Evolutionary conservation across 92 coral and sea anemone species (phyloP).

Genomic region (Diadumene lineata): DNA sequence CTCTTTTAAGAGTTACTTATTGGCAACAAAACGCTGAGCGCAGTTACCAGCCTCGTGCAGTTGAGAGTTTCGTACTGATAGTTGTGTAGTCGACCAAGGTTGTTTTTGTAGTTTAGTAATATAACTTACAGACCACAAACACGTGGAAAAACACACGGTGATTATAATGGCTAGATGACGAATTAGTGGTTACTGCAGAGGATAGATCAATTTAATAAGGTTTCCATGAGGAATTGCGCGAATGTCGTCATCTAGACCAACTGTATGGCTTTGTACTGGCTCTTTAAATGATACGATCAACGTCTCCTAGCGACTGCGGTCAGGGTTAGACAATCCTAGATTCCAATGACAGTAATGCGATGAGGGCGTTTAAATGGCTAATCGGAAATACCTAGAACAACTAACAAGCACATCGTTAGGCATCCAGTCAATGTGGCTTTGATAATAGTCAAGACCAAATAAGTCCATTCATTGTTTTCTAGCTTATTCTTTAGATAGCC

Average conservation of each 20-base stretch:
- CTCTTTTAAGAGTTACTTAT: neutral
- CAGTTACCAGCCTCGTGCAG: no score
- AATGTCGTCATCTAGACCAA: neutral
- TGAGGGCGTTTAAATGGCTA: neutral
- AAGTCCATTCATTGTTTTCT: no score
- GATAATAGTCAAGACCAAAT: no score
- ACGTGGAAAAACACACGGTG: neutral
- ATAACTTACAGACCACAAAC: no score
- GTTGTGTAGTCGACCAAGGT: no score
- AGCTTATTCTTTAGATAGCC: no score
- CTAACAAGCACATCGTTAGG: neutral
- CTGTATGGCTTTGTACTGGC: neutral
- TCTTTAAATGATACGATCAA: neutral
- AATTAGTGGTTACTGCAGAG: no score
- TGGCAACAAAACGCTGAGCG: neutral
- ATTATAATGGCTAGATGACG: neutral
- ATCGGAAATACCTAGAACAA: slow-evolving; percentile 3
- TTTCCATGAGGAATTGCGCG: neutral
- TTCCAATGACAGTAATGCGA: slow-evolving; percentile 6
- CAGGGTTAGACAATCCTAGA: slow-evolving; percentile 5
- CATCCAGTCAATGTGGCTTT: neutral
- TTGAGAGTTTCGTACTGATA: no score
- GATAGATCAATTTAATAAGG: neutral
- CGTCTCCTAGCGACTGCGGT: neutral
- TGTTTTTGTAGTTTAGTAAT: no score